phyloP scores from a whole-genome alignment of 1,140 invertebrate genomes.

The Stegodyphus mimosarum region DNA sequence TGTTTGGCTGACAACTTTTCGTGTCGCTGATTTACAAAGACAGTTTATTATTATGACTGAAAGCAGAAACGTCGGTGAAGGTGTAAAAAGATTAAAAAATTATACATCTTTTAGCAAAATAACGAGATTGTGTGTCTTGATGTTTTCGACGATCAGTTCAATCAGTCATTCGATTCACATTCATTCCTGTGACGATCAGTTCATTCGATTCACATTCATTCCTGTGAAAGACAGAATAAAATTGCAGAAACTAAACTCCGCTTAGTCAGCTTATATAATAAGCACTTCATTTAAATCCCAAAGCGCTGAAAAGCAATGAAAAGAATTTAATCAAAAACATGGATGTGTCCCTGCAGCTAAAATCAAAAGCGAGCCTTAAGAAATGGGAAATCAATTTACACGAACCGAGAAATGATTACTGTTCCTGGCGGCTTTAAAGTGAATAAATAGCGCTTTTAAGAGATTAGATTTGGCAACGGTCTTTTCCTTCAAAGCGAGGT shows the following conservation, averaged over 20 bases:
- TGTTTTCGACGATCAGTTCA: no score
- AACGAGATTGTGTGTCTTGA: no score
- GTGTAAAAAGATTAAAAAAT: no score
- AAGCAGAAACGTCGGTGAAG: no score
- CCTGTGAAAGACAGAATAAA: slow-evolving; percentile 3
- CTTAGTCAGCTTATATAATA: slow-evolving; percentile 4
- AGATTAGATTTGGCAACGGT: slow-evolving; percentile 23
- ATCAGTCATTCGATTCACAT: not conserved
- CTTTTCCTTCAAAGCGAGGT: slow-evolving; percentile 24
- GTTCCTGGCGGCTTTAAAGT: slow-evolving; percentile 29
- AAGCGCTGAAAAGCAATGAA: slow-evolving; percentile 34
- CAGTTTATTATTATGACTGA: no score
- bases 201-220: not conserved
- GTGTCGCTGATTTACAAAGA: no score
- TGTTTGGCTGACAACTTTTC: no score
- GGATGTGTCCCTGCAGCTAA: slow-evolving; percentile 22
- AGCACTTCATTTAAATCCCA: slow-evolving; percentile 44
- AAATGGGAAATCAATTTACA: slow-evolving; percentile 48
- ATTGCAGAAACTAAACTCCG: not conserved
- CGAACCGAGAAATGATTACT: slow-evolving; percentile 43
- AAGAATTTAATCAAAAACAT: slow-evolving; percentile 53
- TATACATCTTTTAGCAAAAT: no score
- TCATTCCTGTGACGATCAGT: not conserved
- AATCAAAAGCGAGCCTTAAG: slow-evolving; percentile 51
- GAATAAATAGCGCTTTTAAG: slow-evolving; percentile 52